Evolutionary conservation across 2,797 vertebrate species (phyloP).

Genomic region (Notolabrus celidotus): DNA sequence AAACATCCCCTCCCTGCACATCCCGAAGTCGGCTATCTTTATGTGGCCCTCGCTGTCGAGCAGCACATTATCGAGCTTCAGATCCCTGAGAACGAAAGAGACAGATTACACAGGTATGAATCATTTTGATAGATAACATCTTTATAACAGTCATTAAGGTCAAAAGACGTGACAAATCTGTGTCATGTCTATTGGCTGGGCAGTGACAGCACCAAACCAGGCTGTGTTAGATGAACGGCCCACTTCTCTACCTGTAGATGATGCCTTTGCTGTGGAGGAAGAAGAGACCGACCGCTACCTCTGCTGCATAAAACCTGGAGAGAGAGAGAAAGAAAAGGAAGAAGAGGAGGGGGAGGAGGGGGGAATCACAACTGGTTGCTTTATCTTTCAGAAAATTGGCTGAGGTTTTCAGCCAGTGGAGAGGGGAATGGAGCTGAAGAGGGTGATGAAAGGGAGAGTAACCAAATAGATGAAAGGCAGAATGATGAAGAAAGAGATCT

Average conservation of each 20-base stretch:
- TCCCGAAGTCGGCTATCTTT: constrained; percentile 95
- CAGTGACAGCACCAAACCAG: constrained; percentile 23
- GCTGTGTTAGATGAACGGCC: constrained; percentile 30
- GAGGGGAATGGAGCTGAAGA: constrained; percentile 32
- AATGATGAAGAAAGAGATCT: constrained; percentile 53
- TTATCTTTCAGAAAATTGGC: constrained; percentile 48
- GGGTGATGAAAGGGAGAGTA: constrained; percentile 75
- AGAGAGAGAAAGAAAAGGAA: background rate
- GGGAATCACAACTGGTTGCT: constrained; percentile 30
- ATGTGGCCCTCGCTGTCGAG: constrained; percentile 93
- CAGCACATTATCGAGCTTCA: constrained; percentile 94
- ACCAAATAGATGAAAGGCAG: constrained; percentile 69
- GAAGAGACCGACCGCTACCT: constrained; percentile 92
- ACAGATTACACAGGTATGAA: constrained; percentile 52
- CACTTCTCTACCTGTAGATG: constrained; percentile 89
- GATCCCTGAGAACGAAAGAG: constrained; percentile 83
- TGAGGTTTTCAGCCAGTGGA: constrained; percentile 23
- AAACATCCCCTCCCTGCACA: constrained; percentile 93
- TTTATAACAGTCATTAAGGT: constrained; percentile 62
- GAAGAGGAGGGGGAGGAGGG: background rate
- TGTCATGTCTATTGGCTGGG: constrained; percentile 34
- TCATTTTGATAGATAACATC: constrained; percentile 68
- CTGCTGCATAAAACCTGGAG: constrained; percentile 92
- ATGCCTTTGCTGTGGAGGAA: constrained; percentile 94
- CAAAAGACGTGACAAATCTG: constrained; percentile 67